A percentile compares a stretch with the other conserved stretches of the same genome.
These are phyloP conservation scores for Ammospiza nelsoni DNA, from an alignment of 2,113 vertebrate genomes.

Conservation along the genomic window DNA sequence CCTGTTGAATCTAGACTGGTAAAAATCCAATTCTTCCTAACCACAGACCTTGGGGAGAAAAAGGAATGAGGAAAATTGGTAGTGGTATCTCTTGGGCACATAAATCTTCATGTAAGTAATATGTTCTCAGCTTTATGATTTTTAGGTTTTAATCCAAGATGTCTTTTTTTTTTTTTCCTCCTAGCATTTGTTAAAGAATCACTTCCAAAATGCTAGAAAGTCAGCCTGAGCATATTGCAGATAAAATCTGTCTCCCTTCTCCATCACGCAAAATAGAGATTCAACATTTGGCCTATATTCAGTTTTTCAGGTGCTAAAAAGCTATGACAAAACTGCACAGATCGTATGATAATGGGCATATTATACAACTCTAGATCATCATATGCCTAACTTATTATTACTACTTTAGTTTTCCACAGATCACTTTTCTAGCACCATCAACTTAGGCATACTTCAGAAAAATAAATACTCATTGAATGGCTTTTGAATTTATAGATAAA, in stretches of 20 bases:
- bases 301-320: conserved; percentile 70
- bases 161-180: conserved; percentile 19
- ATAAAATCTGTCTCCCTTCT: conserved; percentile 69
- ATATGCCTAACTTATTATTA: conserved; percentile 66
- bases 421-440: conserved; percentile 17
- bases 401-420: conserved; percentile 37
- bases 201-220: conserved; percentile 69
- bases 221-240: conserved; percentile 69
- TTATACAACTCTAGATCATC: conserved; percentile 63
- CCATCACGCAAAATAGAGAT: conserved; percentile 63
- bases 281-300: conserved; percentile 67
- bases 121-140: conserved; percentile 53
- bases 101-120: conserved; percentile 53
- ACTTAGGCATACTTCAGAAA: not conserved
- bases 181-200: conserved; percentile 64
- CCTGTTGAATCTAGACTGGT: not conserved
- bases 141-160: conserved; percentile 59
- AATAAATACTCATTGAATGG: not conserved
- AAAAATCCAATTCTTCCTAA: not conserved
- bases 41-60: not conserved
- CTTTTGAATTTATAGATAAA: not conserved
- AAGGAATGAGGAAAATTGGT: not conserved
- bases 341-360: conserved; percentile 68
- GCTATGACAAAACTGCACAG: conserved; percentile 66
- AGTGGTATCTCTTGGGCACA: conserved; percentile 1